phyloP scores from a whole-genome alignment of 2,797 vertebrate species.

The Poecilia velifera region DNA sequence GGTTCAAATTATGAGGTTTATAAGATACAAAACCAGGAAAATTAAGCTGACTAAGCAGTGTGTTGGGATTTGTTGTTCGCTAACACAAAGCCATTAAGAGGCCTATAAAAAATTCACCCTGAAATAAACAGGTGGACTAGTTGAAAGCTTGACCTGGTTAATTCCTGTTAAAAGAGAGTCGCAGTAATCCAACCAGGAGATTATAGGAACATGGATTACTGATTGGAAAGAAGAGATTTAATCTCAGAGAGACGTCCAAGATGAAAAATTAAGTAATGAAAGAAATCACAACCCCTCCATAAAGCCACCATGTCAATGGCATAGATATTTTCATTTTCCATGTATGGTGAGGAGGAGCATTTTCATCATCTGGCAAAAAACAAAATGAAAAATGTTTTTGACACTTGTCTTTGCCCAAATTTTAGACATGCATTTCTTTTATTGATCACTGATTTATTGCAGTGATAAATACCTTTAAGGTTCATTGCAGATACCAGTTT shows the following conservation, averaged over 20 bases:
- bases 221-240: not conserved
- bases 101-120: too few relatives aligned
- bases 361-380: not conserved
- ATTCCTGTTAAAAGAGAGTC: not conserved
- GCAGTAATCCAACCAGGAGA: not conserved
- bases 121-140: not conserved
- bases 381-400: not conserved
- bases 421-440: not conserved
- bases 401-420: not conserved
- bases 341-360: not conserved
- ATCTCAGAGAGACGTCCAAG: not conserved
- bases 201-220: not conserved
- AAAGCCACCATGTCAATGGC: not conserved
- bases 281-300: not conserved
- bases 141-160: not conserved
- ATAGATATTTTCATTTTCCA: not conserved
- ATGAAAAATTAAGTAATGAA: not conserved
- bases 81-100: too few relatives aligned
- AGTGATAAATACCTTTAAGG: not conserved
- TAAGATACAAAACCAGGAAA: not conserved
- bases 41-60: too few relatives aligned
- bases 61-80: not conserved
- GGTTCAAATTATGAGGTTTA: not conserved
- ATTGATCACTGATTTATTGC: not conserved
- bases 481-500: not conserved